Percentiles rank a stretch among this genome's conserved stretches.
Evolutionary conservation across 2,888 invertebrate genomes (phyloP).

Genomic region (Malthinus seriepunctatus): DNA sequence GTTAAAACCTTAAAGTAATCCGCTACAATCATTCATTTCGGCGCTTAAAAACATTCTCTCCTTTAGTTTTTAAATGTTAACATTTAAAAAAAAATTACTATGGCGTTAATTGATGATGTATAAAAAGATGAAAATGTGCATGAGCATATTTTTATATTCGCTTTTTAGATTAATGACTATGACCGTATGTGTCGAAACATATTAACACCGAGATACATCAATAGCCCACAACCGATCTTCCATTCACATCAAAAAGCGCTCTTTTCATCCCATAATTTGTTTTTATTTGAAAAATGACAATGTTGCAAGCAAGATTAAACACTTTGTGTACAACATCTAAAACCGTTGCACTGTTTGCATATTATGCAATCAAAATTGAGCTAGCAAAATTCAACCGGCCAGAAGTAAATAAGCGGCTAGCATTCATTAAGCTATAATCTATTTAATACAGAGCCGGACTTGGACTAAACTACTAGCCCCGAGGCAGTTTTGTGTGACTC

Average conservation of each 20-base stretch:
- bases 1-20: slow-evolving; percentile 10
- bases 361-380: slow-evolving; percentile 10
- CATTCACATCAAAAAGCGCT: slow-evolving; percentile 7
- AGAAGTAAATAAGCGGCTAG: slow-evolving; percentile 8
- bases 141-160: slow-evolving; percentile 16
- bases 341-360: slow-evolving; percentile 13
- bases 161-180: slow-evolving; percentile 23
- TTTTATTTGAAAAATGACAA: slow-evolving; percentile 11
- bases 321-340: slow-evolving; percentile 8
- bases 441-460: neutral
- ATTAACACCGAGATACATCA: slow-evolving; percentile 15
- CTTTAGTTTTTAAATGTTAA: too few relatives aligned
- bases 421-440: slow-evolving; percentile 5
- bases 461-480: too few relatives aligned
- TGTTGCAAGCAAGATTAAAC: slow-evolving; percentile 10
- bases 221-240: slow-evolving; percentile 5
- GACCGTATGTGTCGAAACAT: slow-evolving; percentile 9
- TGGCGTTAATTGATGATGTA: slow-evolving; percentile 6
- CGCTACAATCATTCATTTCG: too few relatives aligned
- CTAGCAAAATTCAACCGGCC: slow-evolving; percentile 9
- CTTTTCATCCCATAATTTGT: slow-evolving; percentile 4
- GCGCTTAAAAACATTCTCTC: too few relatives aligned
- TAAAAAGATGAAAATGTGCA: neutral
- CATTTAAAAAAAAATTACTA: too few relatives aligned
- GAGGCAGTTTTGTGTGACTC: too few relatives aligned